Evolutionary conservation across 2,113 vertebrate genomes (phyloP).

Genomic region (Eptesicus fuscus): DNA sequence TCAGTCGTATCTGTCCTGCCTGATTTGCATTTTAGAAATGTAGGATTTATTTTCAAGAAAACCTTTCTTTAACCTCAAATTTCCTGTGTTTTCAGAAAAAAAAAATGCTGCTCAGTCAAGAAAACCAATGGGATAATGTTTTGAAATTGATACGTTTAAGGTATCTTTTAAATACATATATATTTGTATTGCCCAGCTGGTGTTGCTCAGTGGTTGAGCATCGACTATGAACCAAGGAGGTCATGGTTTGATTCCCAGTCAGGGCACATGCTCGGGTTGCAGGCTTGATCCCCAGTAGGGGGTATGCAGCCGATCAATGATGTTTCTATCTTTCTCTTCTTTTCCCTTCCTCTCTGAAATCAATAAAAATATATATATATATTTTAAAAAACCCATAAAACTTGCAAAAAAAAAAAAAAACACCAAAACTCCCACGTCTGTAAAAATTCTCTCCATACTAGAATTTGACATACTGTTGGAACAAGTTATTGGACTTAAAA

Average conservation of each 20-base stretch:
- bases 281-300: no score
- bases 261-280: no score
- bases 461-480: not conserved
- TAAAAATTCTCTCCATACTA: not conserved
- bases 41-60: not conserved
- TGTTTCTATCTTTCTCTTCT: no score
- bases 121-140: not conserved
- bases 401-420: not conserved
- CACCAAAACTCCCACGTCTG: not conserved
- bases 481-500: not conserved
- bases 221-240: no score
- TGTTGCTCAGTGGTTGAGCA: no score
- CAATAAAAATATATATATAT: no score
- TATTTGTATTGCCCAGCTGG: no score
- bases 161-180: not conserved
- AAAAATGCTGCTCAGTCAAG: not conserved
- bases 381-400: not conserved
- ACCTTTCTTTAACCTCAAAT: not conserved
- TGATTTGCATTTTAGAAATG: not conserved
- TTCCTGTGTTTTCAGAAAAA: not conserved
- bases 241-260: no score
- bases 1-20: not conserved
- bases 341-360: no score
- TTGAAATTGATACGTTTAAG: not conserved
- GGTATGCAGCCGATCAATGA: no score